Base-by-base conservation (phyloP, 92 coral and sea anemone genomes). In the Virgularia gustaviana region DNA sequence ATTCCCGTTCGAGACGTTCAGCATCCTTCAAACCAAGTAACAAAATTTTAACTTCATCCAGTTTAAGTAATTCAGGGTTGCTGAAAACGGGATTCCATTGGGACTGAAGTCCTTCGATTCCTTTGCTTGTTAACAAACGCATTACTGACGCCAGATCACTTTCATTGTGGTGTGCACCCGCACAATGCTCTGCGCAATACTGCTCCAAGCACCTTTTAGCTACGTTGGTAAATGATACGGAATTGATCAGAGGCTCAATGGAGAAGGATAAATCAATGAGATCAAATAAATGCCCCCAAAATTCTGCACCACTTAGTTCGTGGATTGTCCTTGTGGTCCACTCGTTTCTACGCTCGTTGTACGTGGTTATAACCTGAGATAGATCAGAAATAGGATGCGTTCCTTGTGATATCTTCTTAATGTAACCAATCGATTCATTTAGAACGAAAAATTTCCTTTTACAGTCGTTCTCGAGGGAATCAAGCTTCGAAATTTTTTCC, bases 261-360 rank as follows among this genome's bases (percentile, higher is more conserved):
- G 49, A 23, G 36, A 70, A 34, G 72, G 79, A 75, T 15, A 78
- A 57, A n/a, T 36, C 52, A 8, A 73, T 41, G 6, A 90, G 78
- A 32, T 41, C 43, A 6, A 41, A 34, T n/a, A 88, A 60, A 13
- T 75, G 38, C 0, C 86, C 91, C 97, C 95, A 91, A 88, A 63
- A 88, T 36, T 59, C 59, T 1, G 25, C 73, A 41, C 72, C 61
- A 49, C 33, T 22, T 18, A 68, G 38, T 32, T 68, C 75, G 10
- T n/a, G 32, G 29, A 68, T 32, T 22, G 11, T 68, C 36, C 35
- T n/a, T 12, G 60, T 29, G 11, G 20, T 30, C 75, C 75, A 68
- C 24, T 20, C 18, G 10, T 18, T 9, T 6, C 51, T 51, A n/a
- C 75, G 61, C 22, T 68, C 45, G 24, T 68, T 68, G 45, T 49